Evolutionary conservation across 2,888 invertebrate genomes (phyloP), one percentile per base, ranked within the genome.

Genomic region (Mythimna impura): DNA sequence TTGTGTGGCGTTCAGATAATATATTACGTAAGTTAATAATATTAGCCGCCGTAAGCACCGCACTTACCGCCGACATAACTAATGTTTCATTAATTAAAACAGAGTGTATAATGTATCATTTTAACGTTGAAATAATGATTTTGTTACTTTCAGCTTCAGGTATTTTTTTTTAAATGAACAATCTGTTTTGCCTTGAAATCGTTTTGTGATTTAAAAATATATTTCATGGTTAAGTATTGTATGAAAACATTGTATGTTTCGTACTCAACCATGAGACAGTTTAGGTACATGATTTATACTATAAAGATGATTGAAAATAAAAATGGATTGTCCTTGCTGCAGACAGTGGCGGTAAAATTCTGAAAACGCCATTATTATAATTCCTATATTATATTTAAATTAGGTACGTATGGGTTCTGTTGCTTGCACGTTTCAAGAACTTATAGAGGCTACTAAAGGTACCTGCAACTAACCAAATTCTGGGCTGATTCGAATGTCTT

Each of bases 51-150:
- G 63, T 50, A 76, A n/a, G 25, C 57, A 52, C 54, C 78, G 54
- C 78, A 58, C 58, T 81, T 58, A 55, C 57, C 34, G 40, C 69
- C 25, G 30, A 58, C 25, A 22, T 20, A 52, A 80, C 25, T 36
- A 60, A 63, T 64, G 52, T 73, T 54, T 62, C 30, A 22, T 81
- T 81, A 22, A 75, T 81, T 55, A 76, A 68, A 57, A 57, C 36
- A 36, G 30, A 54, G 60, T 61, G 54, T 20, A 17, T 30, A 22
- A 55, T 61, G 20, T 61, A 70, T 74, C 22, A 74, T 30, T 54
- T 70, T 60, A 54, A 78, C 47, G 25, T 36, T 20, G 30, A 30
- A 78, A 22, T 34, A 34, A 20, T 58, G 40, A 76, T 66, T 40
- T 14, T 22, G 20, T 17, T 30, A 22, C 66, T 20, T 76, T 22